phyloP scores from a whole-genome alignment of 2,888 invertebrate genomes.

The Athrips mouffetella region DNA sequence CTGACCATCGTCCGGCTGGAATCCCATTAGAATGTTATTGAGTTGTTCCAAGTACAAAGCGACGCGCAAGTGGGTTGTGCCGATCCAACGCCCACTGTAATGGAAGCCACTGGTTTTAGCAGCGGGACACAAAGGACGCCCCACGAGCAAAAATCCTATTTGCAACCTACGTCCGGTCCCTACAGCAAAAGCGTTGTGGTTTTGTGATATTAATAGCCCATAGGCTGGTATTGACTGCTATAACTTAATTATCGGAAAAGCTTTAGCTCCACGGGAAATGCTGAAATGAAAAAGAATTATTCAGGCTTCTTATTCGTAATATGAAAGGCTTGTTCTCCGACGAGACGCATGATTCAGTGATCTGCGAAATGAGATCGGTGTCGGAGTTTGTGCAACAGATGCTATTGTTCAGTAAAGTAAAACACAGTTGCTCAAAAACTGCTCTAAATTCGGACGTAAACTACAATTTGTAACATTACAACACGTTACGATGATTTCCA shows the following conservation, averaged over 20 bases:
- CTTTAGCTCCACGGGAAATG: slow-evolving; percentile 2
- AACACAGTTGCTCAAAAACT: slow-evolving; percentile 18
- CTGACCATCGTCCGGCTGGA: slow-evolving; percentile 57
- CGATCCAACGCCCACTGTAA: slow-evolving; percentile 47
- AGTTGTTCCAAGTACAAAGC: slow-evolving; percentile 58
- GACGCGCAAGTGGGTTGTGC: slow-evolving; percentile 41
- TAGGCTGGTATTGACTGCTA: slow-evolving; percentile 1
- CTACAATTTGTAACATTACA: neutral
- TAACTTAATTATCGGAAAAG: slow-evolving; percentile 17
- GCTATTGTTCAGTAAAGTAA: slow-evolving; percentile 25
- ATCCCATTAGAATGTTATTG: slow-evolving; percentile 72
- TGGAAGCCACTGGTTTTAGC: slow-evolving; percentile 35
- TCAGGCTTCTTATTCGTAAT: neutral
- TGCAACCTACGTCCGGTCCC: slow-evolving; percentile 6
- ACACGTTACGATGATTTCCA: neutral
- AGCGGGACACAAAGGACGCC: slow-evolving; percentile 40
- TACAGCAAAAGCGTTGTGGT: slow-evolving; percentile 11
- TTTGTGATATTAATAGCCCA: neutral
- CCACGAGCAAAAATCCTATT: slow-evolving; percentile 34
- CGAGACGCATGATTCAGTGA: slow-evolving; percentile 21
- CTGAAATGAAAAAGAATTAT: neutral
- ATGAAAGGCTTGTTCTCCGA: slow-evolving; percentile 1
- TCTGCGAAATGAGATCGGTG: slow-evolving; percentile 29
- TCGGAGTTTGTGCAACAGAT: slow-evolving; percentile 28
- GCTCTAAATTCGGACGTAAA: slow-evolving; percentile 13